A percentile compares a stretch with the other conserved stretches of the same genome.
Evolutionary conservation across 2,797 vertebrate species (phyloP).

Genomic region (Spea hammondii): DNA sequence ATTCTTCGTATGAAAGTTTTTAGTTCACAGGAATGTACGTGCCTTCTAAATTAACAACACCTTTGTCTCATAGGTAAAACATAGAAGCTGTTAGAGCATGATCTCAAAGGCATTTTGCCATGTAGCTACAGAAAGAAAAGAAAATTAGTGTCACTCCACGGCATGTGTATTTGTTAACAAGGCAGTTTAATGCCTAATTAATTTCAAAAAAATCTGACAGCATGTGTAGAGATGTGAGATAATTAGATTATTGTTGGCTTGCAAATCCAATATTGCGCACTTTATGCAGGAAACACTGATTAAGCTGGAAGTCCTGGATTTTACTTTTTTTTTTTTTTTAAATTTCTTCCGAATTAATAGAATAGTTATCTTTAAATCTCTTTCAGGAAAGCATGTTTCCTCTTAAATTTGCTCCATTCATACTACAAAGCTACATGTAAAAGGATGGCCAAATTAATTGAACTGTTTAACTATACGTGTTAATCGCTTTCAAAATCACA

Average conservation of each 20-base stretch:
- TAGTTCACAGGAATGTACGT: slow-evolving; percentile 14
- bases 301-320: too few species aligned
- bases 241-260: slow-evolving; percentile 17
- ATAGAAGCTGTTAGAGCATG: slow-evolving; percentile 15
- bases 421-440: too few species aligned
- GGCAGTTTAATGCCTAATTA: slow-evolving; percentile 33
- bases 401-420: too few species aligned
- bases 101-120: neutral
- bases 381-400: too few species aligned
- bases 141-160: slow-evolving; percentile 16
- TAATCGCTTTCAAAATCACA: too few species aligned
- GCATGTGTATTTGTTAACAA: slow-evolving; percentile 24
- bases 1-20: slow-evolving; percentile 9
- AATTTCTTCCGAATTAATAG: too few species aligned
- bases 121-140: neutral
- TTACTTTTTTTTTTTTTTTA: too few species aligned
- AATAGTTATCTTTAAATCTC: too few species aligned
- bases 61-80: slow-evolving; percentile 20
- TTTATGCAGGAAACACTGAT: neutral
- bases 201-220: slow-evolving; percentile 8
- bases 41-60: slow-evolving; percentile 19
- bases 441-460: too few species aligned
- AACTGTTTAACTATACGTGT: too few species aligned
- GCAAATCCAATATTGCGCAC: neutral
- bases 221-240: slow-evolving; percentile 18